Base-by-base conservation (phyloP, 2,888 invertebrate genomes). In the Dicranocentrus wangi region DNA sequence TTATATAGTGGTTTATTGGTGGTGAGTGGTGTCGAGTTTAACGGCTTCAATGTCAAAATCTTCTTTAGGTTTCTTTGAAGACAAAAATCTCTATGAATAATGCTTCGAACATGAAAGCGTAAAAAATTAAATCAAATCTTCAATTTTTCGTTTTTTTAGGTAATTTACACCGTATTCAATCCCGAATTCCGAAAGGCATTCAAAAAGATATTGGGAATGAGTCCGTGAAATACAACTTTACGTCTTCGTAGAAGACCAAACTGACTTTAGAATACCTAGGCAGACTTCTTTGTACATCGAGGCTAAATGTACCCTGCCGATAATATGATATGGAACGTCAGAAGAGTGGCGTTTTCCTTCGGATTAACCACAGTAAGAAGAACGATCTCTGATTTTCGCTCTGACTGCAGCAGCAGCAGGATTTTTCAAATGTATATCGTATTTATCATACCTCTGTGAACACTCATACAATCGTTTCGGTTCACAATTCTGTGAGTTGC, bases 101-200 rank as follows among this genome's bases (percentile, higher is more conserved):
- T 47, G n/a, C 15, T 10, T 10, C 47, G 47, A 47, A 10, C 47
- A 10, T 15, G 23, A n/a, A 51, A 51, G 51, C 2, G 8, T 1
- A 2, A 19, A 19, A 1, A 51, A 51, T 13, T 25, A 25, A 25
- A 55, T 1, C 23, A 55, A 25, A 15, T 19, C 0, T 3, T 51
- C 15, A 27, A 55, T 68, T 27, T 58, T 61, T 58, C 8, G 42
- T 58, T 47, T 47, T 60, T 88, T 76, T 90, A 90, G n/a, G 87
- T 90, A 69, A 90, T 90, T 82, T 90, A 91, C 87, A 90, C 90
- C 77, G 90, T 89, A 39, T 89, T 91, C 83, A 98, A 98, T 90
- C 96, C 96, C 0, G 99, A 99, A 89, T 99, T 99, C 90, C 92
- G 99, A 85, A 97, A 98, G 91, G 99, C 99, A 71, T 99, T 99